These are phyloP conservation scores for Ganaspis brasiliensis DNA, from an alignment of 2,888 invertebrate species.

Conservation along the genomic window DNA sequence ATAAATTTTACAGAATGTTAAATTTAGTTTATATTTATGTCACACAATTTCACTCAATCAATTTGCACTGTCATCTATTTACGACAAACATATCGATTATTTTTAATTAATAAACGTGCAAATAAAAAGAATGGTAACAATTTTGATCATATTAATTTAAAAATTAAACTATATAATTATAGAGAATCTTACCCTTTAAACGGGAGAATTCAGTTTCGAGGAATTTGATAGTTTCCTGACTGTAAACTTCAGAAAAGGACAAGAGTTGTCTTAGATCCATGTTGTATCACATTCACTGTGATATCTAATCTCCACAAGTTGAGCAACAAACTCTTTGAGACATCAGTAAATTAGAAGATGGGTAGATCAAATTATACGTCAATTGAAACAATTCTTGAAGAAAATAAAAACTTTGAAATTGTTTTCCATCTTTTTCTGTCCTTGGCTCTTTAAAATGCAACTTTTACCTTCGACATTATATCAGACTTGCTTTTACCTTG, in stretches of 20 bases:
- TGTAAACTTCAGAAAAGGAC: slow-evolving; percentile 70
- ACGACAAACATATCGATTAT: neutral
- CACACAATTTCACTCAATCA: no score
- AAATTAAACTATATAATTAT: slow-evolving; percentile 17
- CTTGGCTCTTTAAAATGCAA: slow-evolving; percentile 6
- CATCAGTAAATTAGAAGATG: slow-evolving; percentile 43
- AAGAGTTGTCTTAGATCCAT: slow-evolving; percentile 62
- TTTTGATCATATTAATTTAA: slow-evolving; percentile 4
- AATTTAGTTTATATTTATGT: no score
- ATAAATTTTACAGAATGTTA: no score
- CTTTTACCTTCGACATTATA: slow-evolving; percentile 2
- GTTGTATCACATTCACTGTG: slow-evolving; percentile 53
- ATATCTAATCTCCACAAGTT: slow-evolving; percentile 55
- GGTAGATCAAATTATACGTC: neutral
- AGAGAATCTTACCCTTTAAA: slow-evolving; percentile 69
- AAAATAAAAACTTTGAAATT: neutral
- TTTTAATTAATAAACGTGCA: neutral
- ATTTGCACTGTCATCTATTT: slow-evolving; percentile 15
- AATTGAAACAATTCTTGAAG: neutral
- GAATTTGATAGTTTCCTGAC: slow-evolving; percentile 64
- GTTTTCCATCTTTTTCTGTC: neutral
- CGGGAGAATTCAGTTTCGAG: slow-evolving; percentile 74
- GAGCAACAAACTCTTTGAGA: slow-evolving; percentile 57
- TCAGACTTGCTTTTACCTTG: no score
- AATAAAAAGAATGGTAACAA: neutral